These are phyloP conservation scores for Leptobrachium leishanense DNA, from an alignment of 2,113 vertebrate genomes.

Conservation along the genomic window DNA sequence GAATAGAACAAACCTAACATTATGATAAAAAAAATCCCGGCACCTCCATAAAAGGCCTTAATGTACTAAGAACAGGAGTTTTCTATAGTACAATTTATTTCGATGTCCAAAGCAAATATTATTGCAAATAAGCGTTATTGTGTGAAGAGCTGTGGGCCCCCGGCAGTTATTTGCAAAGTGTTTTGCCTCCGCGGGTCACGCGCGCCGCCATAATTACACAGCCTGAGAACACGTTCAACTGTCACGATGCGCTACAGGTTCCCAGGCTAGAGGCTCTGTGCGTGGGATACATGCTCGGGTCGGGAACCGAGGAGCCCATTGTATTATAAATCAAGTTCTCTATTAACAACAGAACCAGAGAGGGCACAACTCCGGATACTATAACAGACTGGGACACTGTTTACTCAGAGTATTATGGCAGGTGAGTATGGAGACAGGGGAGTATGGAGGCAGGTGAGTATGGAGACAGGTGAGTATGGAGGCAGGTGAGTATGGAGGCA, in stretches of 20 bases:
- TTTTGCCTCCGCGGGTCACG: background rate
- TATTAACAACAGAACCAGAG: too few species aligned
- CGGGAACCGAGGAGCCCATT: too few species aligned
- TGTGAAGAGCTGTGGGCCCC: background rate
- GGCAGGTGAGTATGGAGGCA: too few species aligned
- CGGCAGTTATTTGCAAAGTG: background rate
- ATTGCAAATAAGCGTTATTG: constrained; percentile 11
- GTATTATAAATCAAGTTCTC: too few species aligned
- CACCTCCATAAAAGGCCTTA: background rate
- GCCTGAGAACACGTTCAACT: background rate
- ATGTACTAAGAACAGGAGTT: constrained; percentile 25
- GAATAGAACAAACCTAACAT: constrained; percentile 20
- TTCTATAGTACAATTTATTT: constrained; percentile 31
- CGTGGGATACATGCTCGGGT: too few species aligned
- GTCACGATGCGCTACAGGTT: background rate
- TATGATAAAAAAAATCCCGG: background rate
- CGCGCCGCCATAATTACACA: background rate
- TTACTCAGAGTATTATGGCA: too few species aligned
- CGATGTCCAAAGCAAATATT: constrained; percentile 18
- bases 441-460: too few species aligned
- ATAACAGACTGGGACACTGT: too few species aligned
- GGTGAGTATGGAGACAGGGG: too few species aligned
- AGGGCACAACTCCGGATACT: too few species aligned
- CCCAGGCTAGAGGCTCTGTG: too few species aligned
- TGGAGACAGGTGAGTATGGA: too few species aligned